phyloP scores from a whole-genome alignment of 2,113 vertebrate species.

The Campylomormyrus tamandua region DNA sequence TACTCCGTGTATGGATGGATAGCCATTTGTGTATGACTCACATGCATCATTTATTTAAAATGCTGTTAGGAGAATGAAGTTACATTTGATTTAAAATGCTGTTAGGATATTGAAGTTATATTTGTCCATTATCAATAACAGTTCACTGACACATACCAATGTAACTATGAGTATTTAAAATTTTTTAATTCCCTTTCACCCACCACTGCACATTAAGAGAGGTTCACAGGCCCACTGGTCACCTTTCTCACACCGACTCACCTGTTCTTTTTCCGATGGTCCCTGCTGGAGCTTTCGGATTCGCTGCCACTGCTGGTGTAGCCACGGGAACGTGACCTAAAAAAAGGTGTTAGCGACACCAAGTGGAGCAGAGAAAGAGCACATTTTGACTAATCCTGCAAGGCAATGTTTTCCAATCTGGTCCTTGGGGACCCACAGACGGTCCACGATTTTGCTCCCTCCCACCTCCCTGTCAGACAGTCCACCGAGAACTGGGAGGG shows the following conservation, averaged over 20 bases:
- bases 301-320: slow-evolving; percentile 85
- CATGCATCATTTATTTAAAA: neutral
- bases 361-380: neutral
- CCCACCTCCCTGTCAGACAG: neutral
- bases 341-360: slow-evolving; percentile 26
- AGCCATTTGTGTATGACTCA: neutral
- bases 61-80: no score
- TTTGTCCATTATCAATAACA: neutral
- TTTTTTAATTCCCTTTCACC: neutral
- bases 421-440: neutral
- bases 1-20: neutral
- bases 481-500: neutral
- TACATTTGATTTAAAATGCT: neutral
- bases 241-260: slow-evolving; percentile 30
- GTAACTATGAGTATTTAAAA: neutral
- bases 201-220: neutral
- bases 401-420: neutral
- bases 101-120: neutral
- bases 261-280: slow-evolving; percentile 80
- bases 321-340: slow-evolving; percentile 76
- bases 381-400: neutral
- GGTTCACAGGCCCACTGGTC: neutral
- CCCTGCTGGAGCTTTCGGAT: slow-evolving; percentile 76
- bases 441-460: no score
- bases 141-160: neutral